These are phyloP conservation scores for Andrena haemorrhoa DNA, from an alignment of 2,888 invertebrate genomes.

Conservation along the genomic window DNA sequence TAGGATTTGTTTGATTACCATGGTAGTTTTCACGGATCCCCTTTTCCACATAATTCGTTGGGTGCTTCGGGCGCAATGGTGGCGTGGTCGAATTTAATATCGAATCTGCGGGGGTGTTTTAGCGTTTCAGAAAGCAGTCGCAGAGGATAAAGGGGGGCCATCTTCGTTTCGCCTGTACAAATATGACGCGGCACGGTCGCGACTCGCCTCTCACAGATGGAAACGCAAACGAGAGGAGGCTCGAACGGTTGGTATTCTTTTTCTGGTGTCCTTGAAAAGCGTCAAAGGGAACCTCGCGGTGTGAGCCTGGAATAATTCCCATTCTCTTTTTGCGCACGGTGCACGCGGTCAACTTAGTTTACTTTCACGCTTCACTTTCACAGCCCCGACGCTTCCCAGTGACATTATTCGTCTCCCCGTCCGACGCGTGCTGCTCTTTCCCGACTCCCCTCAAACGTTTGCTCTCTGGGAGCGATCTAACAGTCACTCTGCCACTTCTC, in stretches of 20 bases:
- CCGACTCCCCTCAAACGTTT: not conserved
- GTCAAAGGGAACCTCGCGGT: not conserved
- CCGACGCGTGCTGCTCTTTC: too few species aligned
- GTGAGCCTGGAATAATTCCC: too few species aligned
- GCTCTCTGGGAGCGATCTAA: not conserved
- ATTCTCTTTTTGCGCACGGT: too few species aligned
- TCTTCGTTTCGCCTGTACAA: slow-evolving; percentile 15
- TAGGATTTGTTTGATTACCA: slow-evolving; percentile 23
- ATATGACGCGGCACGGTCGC: slow-evolving; percentile 11
- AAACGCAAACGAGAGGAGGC: too few species aligned
- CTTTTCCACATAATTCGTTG: slow-evolving; percentile 26
- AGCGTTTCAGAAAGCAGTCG: slow-evolving; percentile 12
- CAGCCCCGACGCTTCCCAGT: too few species aligned
- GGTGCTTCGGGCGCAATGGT: not conserved
- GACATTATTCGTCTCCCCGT: too few species aligned
- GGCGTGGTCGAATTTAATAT: not conserved
- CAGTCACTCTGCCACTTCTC: not conserved
- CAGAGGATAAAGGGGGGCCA: not conserved
- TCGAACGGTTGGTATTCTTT: too few species aligned
- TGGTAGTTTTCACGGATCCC: slow-evolving; percentile 9
- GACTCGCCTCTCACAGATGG: slow-evolving; percentile 2
- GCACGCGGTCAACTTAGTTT: slow-evolving; percentile 4
- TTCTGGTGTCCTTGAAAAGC: too few species aligned
- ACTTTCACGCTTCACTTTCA: not conserved
- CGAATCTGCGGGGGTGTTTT: not conserved